Evolutionary conservation across 1,140 invertebrate genomes (phyloP).

Genomic region (Chironomus tepperi): DNA sequence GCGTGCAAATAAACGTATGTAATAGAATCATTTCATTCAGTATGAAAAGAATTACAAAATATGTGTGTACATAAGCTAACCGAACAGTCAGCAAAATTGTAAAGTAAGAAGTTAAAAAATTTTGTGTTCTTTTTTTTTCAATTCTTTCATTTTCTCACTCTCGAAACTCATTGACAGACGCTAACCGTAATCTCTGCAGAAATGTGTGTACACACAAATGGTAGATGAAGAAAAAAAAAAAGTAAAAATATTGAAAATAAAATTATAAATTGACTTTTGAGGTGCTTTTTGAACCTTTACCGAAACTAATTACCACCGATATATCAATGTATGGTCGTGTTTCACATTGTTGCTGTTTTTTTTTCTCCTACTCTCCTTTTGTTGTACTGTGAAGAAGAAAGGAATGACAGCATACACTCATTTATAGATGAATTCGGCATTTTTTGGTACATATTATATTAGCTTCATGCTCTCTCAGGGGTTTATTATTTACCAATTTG

Average conservation of each 20-base stretch:
- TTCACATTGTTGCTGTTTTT: conserved; percentile 15
- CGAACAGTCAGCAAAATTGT: background rate
- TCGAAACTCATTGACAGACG: background rate
- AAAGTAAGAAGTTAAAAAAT: background rate
- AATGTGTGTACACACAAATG: too few species aligned
- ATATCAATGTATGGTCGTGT: conserved; percentile 18
- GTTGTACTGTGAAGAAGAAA: background rate
- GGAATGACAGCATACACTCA: background rate
- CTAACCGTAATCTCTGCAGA: background rate
- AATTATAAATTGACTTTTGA: conserved; percentile 21
- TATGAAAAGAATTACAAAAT: background rate
- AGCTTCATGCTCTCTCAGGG: background rate
- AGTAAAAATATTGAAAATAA: background rate
- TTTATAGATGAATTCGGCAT: conserved; percentile 19
- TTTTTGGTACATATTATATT: background rate
- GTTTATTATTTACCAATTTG: conserved; percentile 24
- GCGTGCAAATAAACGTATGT: background rate
- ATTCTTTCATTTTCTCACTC: background rate
- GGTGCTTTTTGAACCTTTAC: conserved; percentile 12
- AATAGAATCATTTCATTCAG: background rate
- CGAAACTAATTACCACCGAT: conserved; percentile 23
- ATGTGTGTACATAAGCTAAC: background rate
- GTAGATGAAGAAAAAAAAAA: background rate
- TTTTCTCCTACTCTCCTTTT: background rate
- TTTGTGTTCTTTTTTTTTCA: background rate